These are phyloP conservation scores for Phengaris arion DNA, from an alignment of 2,888 invertebrate genomes.

Conservation along the genomic window DNA sequence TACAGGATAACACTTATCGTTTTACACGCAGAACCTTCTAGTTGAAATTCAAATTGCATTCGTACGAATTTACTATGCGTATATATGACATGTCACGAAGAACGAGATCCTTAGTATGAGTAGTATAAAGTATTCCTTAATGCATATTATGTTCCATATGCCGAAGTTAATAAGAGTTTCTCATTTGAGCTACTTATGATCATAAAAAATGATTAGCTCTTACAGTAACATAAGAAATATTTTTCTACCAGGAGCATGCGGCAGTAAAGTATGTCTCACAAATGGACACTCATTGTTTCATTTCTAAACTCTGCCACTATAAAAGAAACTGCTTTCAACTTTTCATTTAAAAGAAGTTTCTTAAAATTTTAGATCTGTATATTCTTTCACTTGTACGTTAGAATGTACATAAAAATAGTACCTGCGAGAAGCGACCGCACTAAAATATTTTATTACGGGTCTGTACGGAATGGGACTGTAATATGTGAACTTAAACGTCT, in stretches of 20 bases:
- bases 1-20: constrained; percentile 22
- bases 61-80: neutral
- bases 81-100: neutral
- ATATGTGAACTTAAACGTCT: constrained; percentile 15
- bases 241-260: neutral
- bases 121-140: neutral
- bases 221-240: neutral
- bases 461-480: neutral
- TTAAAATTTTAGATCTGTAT: neutral
- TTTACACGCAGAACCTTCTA: constrained; percentile 9
- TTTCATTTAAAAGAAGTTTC: neutral
- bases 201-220: neutral
- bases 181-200: neutral
- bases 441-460: constrained; percentile 26
- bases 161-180: neutral
- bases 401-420: constrained; percentile 9
- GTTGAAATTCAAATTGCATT: constrained; percentile 20
- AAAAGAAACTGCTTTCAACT: neutral
- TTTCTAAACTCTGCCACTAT: neutral
- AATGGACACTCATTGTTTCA: neutral
- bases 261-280: neutral
- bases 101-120: neutral
- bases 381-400: neutral
- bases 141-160: neutral
- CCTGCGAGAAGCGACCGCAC: constrained; percentile 1